phyloP scores from a whole-genome alignment of 2,797 vertebrate species.

The Semotilus atromaculatus region DNA sequence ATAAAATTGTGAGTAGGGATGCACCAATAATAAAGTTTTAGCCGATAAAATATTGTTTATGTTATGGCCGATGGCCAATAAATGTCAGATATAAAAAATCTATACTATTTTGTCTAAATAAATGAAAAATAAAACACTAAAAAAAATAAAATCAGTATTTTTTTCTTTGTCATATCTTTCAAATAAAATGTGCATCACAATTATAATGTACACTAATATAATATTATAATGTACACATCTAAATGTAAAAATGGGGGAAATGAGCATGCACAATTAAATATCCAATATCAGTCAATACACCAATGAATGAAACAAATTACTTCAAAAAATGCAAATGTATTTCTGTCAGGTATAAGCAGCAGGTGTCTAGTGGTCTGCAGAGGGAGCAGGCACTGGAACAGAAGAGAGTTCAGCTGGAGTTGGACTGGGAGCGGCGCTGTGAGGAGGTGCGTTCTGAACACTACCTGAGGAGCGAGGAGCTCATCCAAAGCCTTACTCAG shows the following conservation, averaged over 20 bases:
- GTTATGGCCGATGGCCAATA: neutral
- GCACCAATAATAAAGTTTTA: neutral
- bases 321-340: no score
- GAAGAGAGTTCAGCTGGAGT: slow-evolving; percentile 75
- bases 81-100: neutral
- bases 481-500: slow-evolving; percentile 76
- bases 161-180: neutral
- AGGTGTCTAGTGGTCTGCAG: slow-evolving; percentile 73
- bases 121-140: neutral
- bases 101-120: neutral
- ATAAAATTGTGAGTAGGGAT: neutral
- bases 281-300: neutral
- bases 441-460: slow-evolving; percentile 74
- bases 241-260: neutral
- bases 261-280: neutral
- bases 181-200: neutral
- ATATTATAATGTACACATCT: neutral
- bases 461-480: slow-evolving; percentile 78
- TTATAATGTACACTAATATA: neutral
- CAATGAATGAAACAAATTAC: neutral
- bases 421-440: slow-evolving; percentile 82
- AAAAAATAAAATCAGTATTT: neutral
- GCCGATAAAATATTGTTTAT: neutral
- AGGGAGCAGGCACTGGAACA: slow-evolving; percentile 77
- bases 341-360: slow-evolving; percentile 81